phyloP scores from a whole-genome alignment of 2,797 vertebrate genomes.

The Silurus aristotelis region DNA sequence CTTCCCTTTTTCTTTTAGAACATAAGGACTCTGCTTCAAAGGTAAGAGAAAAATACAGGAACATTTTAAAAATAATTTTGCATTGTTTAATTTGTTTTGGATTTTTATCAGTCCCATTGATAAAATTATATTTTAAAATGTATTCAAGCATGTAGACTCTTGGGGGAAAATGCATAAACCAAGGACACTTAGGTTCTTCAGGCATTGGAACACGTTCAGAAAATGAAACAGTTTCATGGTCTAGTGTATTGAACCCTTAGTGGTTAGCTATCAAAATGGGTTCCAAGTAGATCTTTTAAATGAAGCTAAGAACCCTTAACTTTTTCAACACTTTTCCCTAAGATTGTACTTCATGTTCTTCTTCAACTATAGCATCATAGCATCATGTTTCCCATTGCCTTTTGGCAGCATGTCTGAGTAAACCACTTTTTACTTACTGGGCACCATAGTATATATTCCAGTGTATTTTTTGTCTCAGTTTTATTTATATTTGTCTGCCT shows the following conservation, averaged over 20 bases:
- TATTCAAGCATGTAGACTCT: neutral
- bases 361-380: neutral
- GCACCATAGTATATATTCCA: neutral
- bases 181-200: neutral
- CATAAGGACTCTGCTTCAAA: conserved; percentile 77
- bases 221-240: neutral
- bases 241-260: neutral
- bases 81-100: neutral
- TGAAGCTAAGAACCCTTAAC: neutral
- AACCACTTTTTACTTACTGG: neutral
- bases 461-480: neutral
- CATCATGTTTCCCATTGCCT: neutral
- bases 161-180: neutral
- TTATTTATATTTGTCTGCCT: neutral
- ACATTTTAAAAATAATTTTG: conserved; percentile 8
- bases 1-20: conserved; percentile 65
- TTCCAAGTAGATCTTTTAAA: neutral
- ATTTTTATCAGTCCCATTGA: neutral
- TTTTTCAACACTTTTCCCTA: neutral
- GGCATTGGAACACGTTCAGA: neutral
- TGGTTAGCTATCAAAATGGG: neutral
- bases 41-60: conserved; percentile 66
- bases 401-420: neutral
- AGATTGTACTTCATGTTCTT: neutral
- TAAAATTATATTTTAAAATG: neutral